phyloP scores from a whole-genome alignment of 2,797 vertebrate species.

The Choloepus didactylus region DNA sequence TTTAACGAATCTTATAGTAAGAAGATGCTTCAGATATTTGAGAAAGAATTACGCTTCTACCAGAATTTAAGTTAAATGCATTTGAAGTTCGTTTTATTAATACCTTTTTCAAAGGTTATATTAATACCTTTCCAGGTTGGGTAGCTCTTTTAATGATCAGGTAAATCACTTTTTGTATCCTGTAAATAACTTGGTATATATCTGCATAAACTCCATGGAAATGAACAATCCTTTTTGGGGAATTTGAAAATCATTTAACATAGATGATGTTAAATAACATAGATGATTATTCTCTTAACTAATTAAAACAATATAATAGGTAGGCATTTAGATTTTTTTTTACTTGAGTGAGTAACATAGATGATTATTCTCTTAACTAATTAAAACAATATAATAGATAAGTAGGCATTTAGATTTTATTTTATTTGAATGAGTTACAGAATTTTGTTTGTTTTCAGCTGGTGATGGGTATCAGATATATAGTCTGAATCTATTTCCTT shows the following conservation, averaged over 20 bases:
- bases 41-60: slow-evolving; percentile 19
- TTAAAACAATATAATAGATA: background rate
- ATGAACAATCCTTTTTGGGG: background rate
- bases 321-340: slow-evolving; percentile 46
- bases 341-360: slow-evolving; percentile 43
- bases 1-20: slow-evolving; percentile 46
- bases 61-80: slow-evolving; percentile 51
- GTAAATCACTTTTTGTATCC: slow-evolving; percentile 43
- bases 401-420: slow-evolving; percentile 31
- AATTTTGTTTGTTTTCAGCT: slow-evolving; percentile 44
- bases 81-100: slow-evolving; percentile 53
- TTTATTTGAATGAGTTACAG: slow-evolving; percentile 51
- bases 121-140: slow-evolving; percentile 11
- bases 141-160: slow-evolving; percentile 4
- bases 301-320: background rate
- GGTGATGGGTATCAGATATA: background rate
- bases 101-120: background rate
- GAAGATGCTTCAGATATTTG: background rate
- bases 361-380: slow-evolving; percentile 48
- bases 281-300: slow-evolving; percentile 44
- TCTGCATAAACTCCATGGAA: slow-evolving; percentile 1
- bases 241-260: slow-evolving; percentile 27
- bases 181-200: slow-evolving; percentile 3
- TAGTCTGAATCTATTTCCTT: slow-evolving; percentile 16
- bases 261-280: background rate